Evolutionary conservation across 2,113 vertebrate species (phyloP).

Genomic region (Odontophorus gujanensis): DNA sequence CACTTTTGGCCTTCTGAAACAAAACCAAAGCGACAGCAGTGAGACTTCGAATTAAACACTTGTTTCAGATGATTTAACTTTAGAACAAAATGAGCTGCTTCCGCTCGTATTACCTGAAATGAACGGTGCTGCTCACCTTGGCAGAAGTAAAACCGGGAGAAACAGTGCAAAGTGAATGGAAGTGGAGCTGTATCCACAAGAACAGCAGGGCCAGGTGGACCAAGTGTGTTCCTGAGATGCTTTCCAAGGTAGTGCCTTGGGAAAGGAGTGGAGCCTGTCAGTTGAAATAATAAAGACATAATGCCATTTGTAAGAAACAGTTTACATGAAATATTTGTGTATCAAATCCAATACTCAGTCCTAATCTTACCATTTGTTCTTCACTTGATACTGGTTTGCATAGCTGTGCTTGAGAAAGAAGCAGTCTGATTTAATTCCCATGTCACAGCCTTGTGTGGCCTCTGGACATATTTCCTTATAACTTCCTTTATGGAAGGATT

Average conservation of each 20-base stretch:
- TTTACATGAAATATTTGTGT: not conserved
- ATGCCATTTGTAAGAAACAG: not conserved
- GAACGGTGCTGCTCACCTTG: not conserved
- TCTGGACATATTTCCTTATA: not conserved
- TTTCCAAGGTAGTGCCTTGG: not conserved
- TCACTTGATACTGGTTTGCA: not conserved
- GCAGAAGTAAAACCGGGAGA: not conserved
- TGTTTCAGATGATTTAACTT: not conserved
- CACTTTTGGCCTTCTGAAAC: not conserved
- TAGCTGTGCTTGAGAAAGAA: not conserved
- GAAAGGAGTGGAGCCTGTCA: rapidly evolving
- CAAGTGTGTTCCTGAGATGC: not conserved
- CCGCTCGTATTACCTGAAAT: not conserved
- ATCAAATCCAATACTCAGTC: not conserved
- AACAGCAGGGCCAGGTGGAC: not conserved
- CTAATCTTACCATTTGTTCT: not conserved
- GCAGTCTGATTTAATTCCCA: not conserved
- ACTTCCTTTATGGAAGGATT: not conserved
- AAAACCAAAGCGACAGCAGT: not conserved
- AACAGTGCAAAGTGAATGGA: not conserved
- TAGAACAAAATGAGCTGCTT: not conserved
- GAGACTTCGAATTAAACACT: not conserved
- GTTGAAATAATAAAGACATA: not conserved
- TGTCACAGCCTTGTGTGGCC: not conserved
- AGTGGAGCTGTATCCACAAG: not conserved